Base-by-base conservation (phyloP, 2,113 vertebrate species). In the Heteronetta atricapilla region DNA sequence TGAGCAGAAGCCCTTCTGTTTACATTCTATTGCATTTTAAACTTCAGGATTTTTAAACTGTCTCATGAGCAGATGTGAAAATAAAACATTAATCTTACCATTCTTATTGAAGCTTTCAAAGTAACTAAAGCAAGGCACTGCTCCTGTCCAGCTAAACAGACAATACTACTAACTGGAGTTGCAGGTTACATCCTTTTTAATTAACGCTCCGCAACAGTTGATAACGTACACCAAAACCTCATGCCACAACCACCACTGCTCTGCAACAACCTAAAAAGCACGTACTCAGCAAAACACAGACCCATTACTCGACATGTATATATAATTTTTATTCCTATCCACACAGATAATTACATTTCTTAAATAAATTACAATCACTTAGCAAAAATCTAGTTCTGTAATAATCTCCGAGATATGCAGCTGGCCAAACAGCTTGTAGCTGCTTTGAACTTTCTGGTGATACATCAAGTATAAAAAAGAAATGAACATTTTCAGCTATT, bases 201-300 rank as follows among this genome's bases (percentile, higher is more conserved):
- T 97, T 98, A 98, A 97, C 97, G 98, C 96, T 97, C 94, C 83
- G 98, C 97, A 98, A 98, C 97, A 98, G 96, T 97, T 97, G 97
- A 96, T 89, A 98, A 96, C 75, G 8, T 95, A 89, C 72, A 97
- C 75, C 29, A 90, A 93, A 94, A 94, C 93, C 97, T 82, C 92
- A 67, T 79, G 91, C 77, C 95, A 97, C 94, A 92, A 95, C 67
- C 96, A 89, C 88, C 78, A 93, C 86, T 86, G 75, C 92, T 97
- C 97, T 96, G 95, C 89, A 97, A 94, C 85, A 75, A 93, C 74
- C 82, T 94, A 94, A 94, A 79, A 92, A 89, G 79, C 82, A 92
- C 26, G 4, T n/a, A 18, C 67, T 91, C 94, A 92, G 95, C 73
- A 89, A 69, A 84, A 84, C 38, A 88, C 55, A 78, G 68, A 89